Evolutionary conservation across 1,140 invertebrate species (phyloP), one percentile per base, ranked within the genome.

Genomic region (Lordiphosa clarofinis): DNA sequence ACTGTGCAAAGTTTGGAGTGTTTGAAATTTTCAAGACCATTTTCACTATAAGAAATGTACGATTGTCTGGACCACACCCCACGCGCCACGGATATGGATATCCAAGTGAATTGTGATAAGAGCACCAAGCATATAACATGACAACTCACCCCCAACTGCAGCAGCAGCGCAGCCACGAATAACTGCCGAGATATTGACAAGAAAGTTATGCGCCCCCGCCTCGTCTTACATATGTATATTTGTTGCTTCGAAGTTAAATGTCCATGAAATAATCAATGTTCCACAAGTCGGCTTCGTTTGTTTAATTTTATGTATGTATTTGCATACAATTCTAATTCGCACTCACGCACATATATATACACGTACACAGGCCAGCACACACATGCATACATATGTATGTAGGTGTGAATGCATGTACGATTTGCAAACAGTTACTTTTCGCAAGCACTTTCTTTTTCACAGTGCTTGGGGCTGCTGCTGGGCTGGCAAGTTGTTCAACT

Each of bases 21-120:
- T 3, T 1, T 24, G 5, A 24, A 24, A 24, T 4, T 24, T 24
- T 24, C 21, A 24, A 24, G 21, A 24, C 21, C 21, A 24, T 24
- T 24, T 24, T 24, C 21, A 6, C 21, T 24, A 19, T 19, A 19
- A 19, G 19, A 19, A 19, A 28, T 28, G 6, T 28, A 12, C 10
- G 36, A 49, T 9, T 59, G 69, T 53, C 54, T 74, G 60, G 74
- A 81, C 75, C 75, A 81, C 75, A 81, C 75, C 75, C 75, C 68
- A 74, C 24, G 65, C 73, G 60, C 73, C 24, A 12, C 19, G 65
- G 37, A 67, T 67, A 71, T 74, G 56, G 42, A 33, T 68, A 53
- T 67, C 57, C 55, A 52, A 31, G 28, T 42, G 37, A 54, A 11
- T 31, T 42, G 43, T 71, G 75, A 81, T 81, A 81, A 82, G 73